These are phyloP conservation scores for Microdon myrmicae DNA, from an alignment of 2,888 invertebrate species.

Conservation along the genomic window DNA sequence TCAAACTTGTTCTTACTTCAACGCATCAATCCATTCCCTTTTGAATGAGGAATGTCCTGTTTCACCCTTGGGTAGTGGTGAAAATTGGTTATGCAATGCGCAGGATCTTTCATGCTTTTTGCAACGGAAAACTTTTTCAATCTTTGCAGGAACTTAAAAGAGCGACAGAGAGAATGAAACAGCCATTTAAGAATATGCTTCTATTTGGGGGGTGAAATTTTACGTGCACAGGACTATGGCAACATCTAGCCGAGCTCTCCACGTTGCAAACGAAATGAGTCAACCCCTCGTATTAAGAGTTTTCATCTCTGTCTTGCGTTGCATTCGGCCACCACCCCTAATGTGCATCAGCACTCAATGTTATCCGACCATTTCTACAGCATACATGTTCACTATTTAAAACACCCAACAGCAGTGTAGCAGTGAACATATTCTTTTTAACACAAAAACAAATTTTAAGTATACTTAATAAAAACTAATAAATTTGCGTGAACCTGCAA, in stretches of 20 bases:
- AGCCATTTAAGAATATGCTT: slow-evolving; percentile 30
- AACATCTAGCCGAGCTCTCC: slow-evolving; percentile 37
- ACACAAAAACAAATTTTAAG: too few species aligned
- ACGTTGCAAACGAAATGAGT: slow-evolving; percentile 44
- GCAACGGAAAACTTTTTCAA: slow-evolving; percentile 28
- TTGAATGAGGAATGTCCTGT: slow-evolving; percentile 10
- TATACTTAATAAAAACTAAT: too few species aligned
- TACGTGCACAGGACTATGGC: slow-evolving; percentile 47
- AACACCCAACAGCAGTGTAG: too few species aligned
- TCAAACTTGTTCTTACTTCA: too few species aligned
- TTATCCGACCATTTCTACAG: slow-evolving; percentile 42
- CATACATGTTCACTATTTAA: slow-evolving; percentile 51
- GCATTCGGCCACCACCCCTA: slow-evolving; percentile 50
- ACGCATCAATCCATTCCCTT: too few species aligned
- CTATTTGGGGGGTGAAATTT: slow-evolving; percentile 22
- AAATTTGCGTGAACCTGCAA: too few species aligned
- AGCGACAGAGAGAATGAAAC: slow-evolving; percentile 26
- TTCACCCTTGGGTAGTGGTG: slow-evolving; percentile 35
- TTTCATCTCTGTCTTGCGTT: slow-evolving; percentile 44
- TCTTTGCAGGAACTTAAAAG: slow-evolving; percentile 28
- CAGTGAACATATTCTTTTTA: slow-evolving; percentile 19
- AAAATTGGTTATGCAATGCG: slow-evolving; percentile 23
- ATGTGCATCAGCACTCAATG: slow-evolving; percentile 36
- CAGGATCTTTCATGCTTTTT: slow-evolving; percentile 24
- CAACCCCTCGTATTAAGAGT: slow-evolving; percentile 41